These are phyloP conservation scores for Patella ulyssiponensis DNA, from an alignment of 2,888 invertebrate genomes.

Conservation along the genomic window DNA sequence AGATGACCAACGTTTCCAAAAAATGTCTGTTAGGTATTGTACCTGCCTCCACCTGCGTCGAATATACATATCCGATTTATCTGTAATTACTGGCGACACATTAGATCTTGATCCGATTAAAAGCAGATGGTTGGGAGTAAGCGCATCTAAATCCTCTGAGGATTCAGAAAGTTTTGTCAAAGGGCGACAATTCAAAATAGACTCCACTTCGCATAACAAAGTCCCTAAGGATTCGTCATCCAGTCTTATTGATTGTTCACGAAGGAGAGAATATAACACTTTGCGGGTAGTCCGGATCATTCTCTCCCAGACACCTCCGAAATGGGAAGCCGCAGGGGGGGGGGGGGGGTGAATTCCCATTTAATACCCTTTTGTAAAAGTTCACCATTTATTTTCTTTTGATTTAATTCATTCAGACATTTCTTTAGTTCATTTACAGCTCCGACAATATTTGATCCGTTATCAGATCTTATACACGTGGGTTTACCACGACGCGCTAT, in stretches of 20 bases:
- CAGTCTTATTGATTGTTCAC: slow-evolving; percentile 21
- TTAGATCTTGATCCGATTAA: slow-evolving; percentile 9
- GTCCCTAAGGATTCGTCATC: slow-evolving; percentile 36
- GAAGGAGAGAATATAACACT: slow-evolving; percentile 26
- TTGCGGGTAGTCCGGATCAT: slow-evolving; percentile 1
- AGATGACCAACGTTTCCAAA: slow-evolving; percentile 32
- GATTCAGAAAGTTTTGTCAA: slow-evolving; percentile 26
- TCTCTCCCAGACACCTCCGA: slow-evolving; percentile 12
- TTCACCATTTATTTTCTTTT: slow-evolving; percentile 19
- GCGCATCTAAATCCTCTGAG: slow-evolving; percentile 27
- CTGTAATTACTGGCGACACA: slow-evolving; percentile 32
- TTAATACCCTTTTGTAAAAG: slow-evolving; percentile 27
- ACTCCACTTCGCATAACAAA: slow-evolving; percentile 36
- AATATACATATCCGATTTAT: slow-evolving; percentile 29
- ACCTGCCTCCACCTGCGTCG: slow-evolving; percentile 38
- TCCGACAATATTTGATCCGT: slow-evolving; percentile 37
- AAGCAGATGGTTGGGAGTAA: slow-evolving; percentile 39
- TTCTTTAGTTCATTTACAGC: slow-evolving; percentile 30
- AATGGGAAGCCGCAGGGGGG: slow-evolving; percentile 31
- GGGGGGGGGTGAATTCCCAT: slow-evolving; percentile 35
- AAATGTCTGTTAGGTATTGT: slow-evolving; percentile 37
- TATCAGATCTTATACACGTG: slow-evolving; percentile 24
- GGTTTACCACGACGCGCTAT: slow-evolving; percentile 24
- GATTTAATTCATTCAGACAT: slow-evolving; percentile 30
- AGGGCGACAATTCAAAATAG: slow-evolving; percentile 35